Conservation (phyloP, 1,140 invertebrate genomes). For the Plutomurus gul region DNA sequence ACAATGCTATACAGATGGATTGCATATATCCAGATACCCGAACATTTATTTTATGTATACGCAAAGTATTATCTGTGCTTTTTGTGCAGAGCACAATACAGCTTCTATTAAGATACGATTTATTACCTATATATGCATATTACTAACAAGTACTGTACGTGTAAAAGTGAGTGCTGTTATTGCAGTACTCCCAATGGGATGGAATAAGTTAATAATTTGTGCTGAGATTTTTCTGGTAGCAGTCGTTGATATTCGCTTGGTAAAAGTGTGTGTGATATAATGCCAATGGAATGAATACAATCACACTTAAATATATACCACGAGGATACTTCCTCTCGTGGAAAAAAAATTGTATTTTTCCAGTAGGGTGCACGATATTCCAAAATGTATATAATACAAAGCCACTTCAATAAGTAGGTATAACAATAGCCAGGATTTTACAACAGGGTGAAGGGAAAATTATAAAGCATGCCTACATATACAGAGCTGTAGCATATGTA, state of each 20-base stretch:
- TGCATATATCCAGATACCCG: no score
- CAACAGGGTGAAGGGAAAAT: no score
- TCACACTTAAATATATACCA: neutral
- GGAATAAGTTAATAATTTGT: no score
- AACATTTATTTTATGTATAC: constrained; percentile 18
- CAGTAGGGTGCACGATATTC: neutral
- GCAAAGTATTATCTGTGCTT: neutral
- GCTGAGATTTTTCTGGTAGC: no score
- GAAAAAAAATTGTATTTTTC: neutral
- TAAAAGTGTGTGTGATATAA: neutral
- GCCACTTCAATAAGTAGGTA: neutral
- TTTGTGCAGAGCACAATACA: neutral
- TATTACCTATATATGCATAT: neutral
- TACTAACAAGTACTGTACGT: no score
- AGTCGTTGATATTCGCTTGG: no score
- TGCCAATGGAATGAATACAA: neutral
- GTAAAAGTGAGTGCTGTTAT: no score
- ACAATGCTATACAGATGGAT: no score
- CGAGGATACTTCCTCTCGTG: neutral
- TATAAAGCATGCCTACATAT: no score
- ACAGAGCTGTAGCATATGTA: neutral
- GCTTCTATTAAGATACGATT: neutral
- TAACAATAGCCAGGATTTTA: no score
- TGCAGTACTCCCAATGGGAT: no score
- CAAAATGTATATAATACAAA: neutral